Evolutionary conservation across 2,797 vertebrate genomes (phyloP), one percentile per base, ranked within the genome.

Genomic region (Galagoides demidoff): DNA sequence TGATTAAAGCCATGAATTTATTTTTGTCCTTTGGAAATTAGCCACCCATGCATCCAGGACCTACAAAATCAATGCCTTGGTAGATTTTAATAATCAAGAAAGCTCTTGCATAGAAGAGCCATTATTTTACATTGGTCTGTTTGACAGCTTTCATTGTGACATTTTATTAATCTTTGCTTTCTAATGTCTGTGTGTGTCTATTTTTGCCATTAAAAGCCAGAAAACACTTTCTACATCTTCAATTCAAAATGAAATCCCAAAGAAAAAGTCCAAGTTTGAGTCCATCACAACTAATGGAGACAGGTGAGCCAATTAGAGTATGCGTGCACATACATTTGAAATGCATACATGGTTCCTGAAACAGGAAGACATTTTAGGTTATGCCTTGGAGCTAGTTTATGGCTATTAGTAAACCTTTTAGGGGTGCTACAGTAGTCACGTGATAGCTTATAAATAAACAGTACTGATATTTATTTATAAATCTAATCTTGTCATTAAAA

Each of bases 191-290:
- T 84, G 19, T 64, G 7, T 88, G 82, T 98, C 90, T 94, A 8
- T 93, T 95, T 97, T 97, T 97, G 92, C 97, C 52, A 0, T 95
- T 94, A 97, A 97, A 96, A 99, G 98, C 98, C 98, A 99, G 98
- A 99, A 99, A 98, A 99, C 98, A 94, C 98, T 99, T 98, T 99
- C 98, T 94, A 99, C 98, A 27, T 99, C 98, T 97, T 99, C 98
- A 94, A 98, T 99, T 98, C 98, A 99, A 98, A 99, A 99, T 0
- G 98, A 99, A 98, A 98, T 99, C 95, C 98, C 98, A 98, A 99
- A 99, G 98, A 99, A 99, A 98, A 99, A 99, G 95, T 97, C 98
- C 97, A 99, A 99, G 97, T 98, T 98, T 98, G 98, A 99, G 96
- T 98, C 98, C 93, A 98, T 99, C 95, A 98, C 98, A 97, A 96